phyloP scores from a whole-genome alignment of 2,113 vertebrate genomes.

The Upupa epops region DNA sequence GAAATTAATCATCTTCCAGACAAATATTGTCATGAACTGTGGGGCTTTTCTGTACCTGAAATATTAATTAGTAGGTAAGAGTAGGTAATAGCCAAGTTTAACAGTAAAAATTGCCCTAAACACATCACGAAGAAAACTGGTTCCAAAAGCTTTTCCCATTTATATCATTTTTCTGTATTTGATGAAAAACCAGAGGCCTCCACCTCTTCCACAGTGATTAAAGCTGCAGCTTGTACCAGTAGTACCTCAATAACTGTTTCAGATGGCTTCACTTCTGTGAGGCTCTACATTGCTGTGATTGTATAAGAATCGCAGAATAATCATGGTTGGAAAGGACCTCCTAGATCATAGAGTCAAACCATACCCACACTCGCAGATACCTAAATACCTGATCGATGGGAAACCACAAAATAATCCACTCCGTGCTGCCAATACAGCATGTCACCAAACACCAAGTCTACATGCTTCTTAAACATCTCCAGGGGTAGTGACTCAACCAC shows the following conservation, averaged over 20 bases:
- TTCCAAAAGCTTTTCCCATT: neutral
- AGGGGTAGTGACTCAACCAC: too few relatives aligned
- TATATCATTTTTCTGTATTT: neutral
- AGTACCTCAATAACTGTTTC: neutral
- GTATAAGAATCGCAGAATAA: too few relatives aligned
- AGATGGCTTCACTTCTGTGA: neutral
- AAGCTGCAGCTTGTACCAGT: neutral
- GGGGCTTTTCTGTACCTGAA: neutral
- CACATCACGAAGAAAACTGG: accelerated
- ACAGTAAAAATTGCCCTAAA: too few relatives aligned
- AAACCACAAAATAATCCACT: too few relatives aligned
- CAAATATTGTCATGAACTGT: neutral
- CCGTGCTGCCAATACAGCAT: too few relatives aligned
- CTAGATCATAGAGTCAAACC: too few relatives aligned
- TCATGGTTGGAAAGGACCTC: too few relatives aligned
- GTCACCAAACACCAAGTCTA: too few relatives aligned
- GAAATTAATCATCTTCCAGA: neutral
- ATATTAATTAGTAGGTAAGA: neutral
- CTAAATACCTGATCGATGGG: too few relatives aligned
- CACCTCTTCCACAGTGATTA: neutral
- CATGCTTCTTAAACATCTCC: too few relatives aligned
- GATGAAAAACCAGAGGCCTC: neutral
- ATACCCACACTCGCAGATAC: too few relatives aligned
- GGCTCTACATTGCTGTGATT: too few relatives aligned
- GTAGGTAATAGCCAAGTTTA: neutral